phyloP scores from a whole-genome alignment of 1,140 invertebrate genomes.

The Hylaeus volcanicus region DNA sequence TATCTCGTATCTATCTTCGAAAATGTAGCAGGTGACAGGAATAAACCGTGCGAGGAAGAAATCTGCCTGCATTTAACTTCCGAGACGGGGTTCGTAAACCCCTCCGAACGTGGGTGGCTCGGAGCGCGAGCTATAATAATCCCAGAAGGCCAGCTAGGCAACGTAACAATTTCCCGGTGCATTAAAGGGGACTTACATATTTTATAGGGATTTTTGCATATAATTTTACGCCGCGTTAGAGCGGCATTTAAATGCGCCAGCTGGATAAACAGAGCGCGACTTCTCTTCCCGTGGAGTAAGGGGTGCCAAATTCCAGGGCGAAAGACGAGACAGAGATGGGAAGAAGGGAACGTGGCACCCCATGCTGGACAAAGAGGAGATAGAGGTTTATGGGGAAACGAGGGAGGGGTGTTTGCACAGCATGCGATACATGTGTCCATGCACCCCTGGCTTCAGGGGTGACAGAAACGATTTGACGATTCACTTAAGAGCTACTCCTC shows the following conservation, averaged over 20 bases:
- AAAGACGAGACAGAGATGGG: slow-evolving; percentile 50
- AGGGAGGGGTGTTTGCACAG: slow-evolving; percentile 74
- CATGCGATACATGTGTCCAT: slow-evolving; percentile 78
- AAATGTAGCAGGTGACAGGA: not conserved
- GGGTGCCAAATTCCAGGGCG: not conserved
- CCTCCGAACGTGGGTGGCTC: not conserved
- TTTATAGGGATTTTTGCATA: slow-evolving; percentile 81
- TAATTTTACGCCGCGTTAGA: slow-evolving; percentile 81
- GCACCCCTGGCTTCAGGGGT: slow-evolving; percentile 55
- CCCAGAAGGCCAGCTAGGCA: slow-evolving; percentile 72
- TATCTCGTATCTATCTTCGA: not conserved
- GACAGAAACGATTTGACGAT: slow-evolving; percentile 75
- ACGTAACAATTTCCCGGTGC: slow-evolving; percentile 79
- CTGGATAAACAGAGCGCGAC: slow-evolving; percentile 78
- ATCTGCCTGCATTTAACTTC: slow-evolving; percentile 9
- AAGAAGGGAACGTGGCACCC: slow-evolving; percentile 49
- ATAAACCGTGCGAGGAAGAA: not conserved
- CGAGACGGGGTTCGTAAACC: not conserved
- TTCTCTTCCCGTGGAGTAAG: slow-evolving; percentile 48
- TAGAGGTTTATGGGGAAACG: slow-evolving; percentile 49
- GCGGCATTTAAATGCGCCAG: slow-evolving; percentile 79
- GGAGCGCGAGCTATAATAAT: slow-evolving; percentile 65
- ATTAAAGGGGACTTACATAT: slow-evolving; percentile 78
- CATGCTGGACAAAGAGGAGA: slow-evolving; percentile 51
- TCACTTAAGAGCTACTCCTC: slow-evolving; percentile 75